Evolutionary conservation across 2,888 invertebrate species (phyloP).

Genomic region (Tuta absoluta): DNA sequence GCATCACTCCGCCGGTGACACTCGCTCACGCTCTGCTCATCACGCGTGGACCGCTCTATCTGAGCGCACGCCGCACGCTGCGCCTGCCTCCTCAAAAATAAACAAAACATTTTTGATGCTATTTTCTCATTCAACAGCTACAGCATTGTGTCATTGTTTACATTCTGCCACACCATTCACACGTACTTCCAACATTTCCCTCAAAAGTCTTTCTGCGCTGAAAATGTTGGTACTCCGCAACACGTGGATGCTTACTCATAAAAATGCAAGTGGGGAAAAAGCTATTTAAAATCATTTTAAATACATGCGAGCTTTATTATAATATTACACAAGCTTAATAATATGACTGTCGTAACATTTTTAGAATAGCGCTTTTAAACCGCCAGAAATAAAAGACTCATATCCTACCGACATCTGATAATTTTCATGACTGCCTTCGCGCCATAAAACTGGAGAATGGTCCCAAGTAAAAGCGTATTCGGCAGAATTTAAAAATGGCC

Average conservation of each 20-base stretch:
- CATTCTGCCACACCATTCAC: conserved; percentile 14
- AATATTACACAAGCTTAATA: not conserved
- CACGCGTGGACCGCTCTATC: conserved; percentile 29
- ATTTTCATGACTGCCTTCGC: conserved; percentile 12
- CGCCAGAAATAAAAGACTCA: conserved; percentile 20
- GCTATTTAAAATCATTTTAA: conserved; percentile 31
- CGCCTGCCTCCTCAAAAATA: conserved; percentile 16
- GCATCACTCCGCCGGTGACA: conserved; percentile 79
- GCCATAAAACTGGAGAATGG: conserved; percentile 25
- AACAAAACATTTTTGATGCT: conserved; percentile 17
- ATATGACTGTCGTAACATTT: conserved; percentile 13
- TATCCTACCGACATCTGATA: conserved; percentile 14
- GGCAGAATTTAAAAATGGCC: conserved; percentile 40
- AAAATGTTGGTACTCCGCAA: conserved; percentile 14
- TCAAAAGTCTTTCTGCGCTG: conserved; percentile 28
- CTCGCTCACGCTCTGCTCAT: conserved; percentile 59
- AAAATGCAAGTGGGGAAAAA: conserved; percentile 36
- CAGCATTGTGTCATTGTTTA: conserved; percentile 10
- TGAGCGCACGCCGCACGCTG: conserved; percentile 11
- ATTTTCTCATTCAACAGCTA: conserved; percentile 17
- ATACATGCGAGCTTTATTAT: conserved; percentile 6
- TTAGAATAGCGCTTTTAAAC: conserved; percentile 15
- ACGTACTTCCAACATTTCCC: conserved; percentile 24
- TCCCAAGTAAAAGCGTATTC: conserved; percentile 27
- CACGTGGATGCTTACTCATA: conserved; percentile 32